Evolutionary conservation across 2,797 vertebrate species (phyloP).

Genomic region (Jordanella pulchra): DNA sequence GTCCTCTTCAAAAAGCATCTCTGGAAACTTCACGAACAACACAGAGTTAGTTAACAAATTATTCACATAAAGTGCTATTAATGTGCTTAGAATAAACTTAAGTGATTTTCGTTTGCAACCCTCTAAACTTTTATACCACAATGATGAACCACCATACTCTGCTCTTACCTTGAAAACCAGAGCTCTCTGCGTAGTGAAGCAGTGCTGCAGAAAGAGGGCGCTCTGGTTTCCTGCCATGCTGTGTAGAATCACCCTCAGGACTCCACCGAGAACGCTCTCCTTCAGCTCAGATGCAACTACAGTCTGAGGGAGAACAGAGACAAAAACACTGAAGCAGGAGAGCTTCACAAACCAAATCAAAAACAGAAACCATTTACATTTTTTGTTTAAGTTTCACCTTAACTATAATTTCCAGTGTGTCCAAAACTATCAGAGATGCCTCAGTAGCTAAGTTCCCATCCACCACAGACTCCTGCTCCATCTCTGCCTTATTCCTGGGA

Average conservation of each 20-base stretch:
- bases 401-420: conserved; percentile 90
- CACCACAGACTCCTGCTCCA: conserved; percentile 91
- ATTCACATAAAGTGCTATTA: not conserved
- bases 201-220: conserved; percentile 89
- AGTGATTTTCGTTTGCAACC: not conserved
- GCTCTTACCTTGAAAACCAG: conserved; percentile 84
- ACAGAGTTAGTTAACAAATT: not conserved
- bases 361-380: not conserved
- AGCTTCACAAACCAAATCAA: not conserved
- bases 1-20: conserved; percentile 94
- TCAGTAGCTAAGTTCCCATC: conserved; percentile 92
- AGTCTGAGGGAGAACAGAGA: conserved; percentile 59
- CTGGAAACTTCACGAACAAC: conserved; percentile 83
- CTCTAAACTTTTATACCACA: not conserved
- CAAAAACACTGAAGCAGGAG: conserved; percentile 7
- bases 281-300: conserved; percentile 87
- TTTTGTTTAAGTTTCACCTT: conserved; percentile 78
- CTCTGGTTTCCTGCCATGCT: conserved; percentile 91
- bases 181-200: conserved; percentile 90
- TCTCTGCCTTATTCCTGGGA: conserved; percentile 86
- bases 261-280: conserved; percentile 87
- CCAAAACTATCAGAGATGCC: conserved; percentile 87
- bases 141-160: conserved; percentile 39
- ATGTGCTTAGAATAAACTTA: not conserved
- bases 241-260: conserved; percentile 88